Base-by-base conservation (phyloP, 2,888 invertebrate genomes). In the Heteropelma amictum region DNA sequence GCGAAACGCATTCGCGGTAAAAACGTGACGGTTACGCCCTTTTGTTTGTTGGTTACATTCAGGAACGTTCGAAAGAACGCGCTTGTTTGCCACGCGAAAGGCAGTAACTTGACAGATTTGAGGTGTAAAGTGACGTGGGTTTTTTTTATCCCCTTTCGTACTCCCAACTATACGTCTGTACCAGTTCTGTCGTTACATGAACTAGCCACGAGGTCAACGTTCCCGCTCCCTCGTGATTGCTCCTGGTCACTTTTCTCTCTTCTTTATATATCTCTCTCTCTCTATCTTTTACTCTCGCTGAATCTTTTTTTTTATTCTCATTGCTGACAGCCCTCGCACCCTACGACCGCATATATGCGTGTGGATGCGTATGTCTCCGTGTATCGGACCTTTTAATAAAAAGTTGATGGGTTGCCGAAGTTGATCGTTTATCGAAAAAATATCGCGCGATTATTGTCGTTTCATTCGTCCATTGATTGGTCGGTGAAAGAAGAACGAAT, bases 341-440 rank as follows among this genome's bases (percentile, higher is more conserved):
- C n/a, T n/a, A 68, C 69, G 68, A 76, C 76, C 79, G 82, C 81
- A 78, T 67, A 58, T 83, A 81, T 79, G 77, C 82, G n/a, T n/a
- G n/a, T n/a, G n/a, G n/a, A n/a, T n/a, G n/a, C n/a, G n/a, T n/a
- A n/a, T n/a, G n/a, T n/a, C n/a, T n/a, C n/a, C n/a, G n/a, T n/a
- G n/a, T n/a, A n/a, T n/a, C n/a, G n/a, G n/a, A n/a, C n/a, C n/a
- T n/a, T n/a, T n/a, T n/a, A n/a, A n/a, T n/a, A n/a, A n/a, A n/a
- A n/a, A n/a, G n/a, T n/a, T n/a, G n/a, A n/a, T n/a, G n/a, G n/a
- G n/a, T n/a, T n/a, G n/a, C n/a, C n/a, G n/a, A n/a, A n/a, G n/a
- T n/a, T n/a, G n/a, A n/a, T n/a, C n/a, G n/a, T n/a, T n/a, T n/a
- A n/a, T n/a, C n/a, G n/a, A n/a, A n/a, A n/a, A n/a, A n/a, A n/a